Percentiles rank a stretch among this genome's conserved stretches.
phyloP scores from a whole-genome alignment of 2,888 invertebrate genomes.

The Oligia strigilis region DNA sequence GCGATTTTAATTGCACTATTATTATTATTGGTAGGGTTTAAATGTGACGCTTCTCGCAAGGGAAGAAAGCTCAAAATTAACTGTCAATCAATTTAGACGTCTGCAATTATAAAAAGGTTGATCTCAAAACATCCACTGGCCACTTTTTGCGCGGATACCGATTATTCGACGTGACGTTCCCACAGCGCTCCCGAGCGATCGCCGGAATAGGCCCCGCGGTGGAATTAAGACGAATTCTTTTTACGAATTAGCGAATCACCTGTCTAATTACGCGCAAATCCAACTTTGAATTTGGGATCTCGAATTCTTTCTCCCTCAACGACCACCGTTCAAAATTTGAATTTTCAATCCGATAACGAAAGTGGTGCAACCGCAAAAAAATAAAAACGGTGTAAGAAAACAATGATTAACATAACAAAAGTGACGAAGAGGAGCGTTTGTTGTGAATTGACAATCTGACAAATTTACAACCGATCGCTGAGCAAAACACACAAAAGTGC shows the following conservation, averaged over 20 bases:
- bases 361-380: slow-evolving; percentile 66
- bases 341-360: slow-evolving; percentile 59
- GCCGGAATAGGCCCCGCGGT: slow-evolving; percentile 76
- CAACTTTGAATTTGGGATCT: slow-evolving; percentile 79
- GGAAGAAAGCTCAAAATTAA: slow-evolving; percentile 68
- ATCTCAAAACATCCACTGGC: slow-evolving; percentile 74
- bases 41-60: slow-evolving; percentile 57
- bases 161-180: slow-evolving; percentile 89
- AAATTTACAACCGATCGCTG: slow-evolving; percentile 88
- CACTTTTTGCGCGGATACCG: slow-evolving; percentile 87
- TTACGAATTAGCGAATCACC: slow-evolving; percentile 89
- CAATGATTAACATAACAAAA: slow-evolving; percentile 88
- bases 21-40: slow-evolving; percentile 33
- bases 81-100: slow-evolving; percentile 70
- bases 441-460: slow-evolving; percentile 89
- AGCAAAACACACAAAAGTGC: slow-evolving; percentile 86
- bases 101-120: slow-evolving; percentile 75
- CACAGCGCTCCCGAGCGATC: slow-evolving; percentile 80
- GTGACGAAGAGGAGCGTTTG: slow-evolving; percentile 82
- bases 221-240: slow-evolving; percentile 86
- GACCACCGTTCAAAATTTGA: slow-evolving; percentile 60
- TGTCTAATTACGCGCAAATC: slow-evolving; percentile 86
- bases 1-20: slow-evolving; percentile 32
- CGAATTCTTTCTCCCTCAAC: slow-evolving; percentile 57
- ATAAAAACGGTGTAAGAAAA: slow-evolving; percentile 72